These are phyloP conservation scores for Leucoma salicis DNA, from an alignment of 2,888 invertebrate genomes.

Conservation along the genomic window DNA sequence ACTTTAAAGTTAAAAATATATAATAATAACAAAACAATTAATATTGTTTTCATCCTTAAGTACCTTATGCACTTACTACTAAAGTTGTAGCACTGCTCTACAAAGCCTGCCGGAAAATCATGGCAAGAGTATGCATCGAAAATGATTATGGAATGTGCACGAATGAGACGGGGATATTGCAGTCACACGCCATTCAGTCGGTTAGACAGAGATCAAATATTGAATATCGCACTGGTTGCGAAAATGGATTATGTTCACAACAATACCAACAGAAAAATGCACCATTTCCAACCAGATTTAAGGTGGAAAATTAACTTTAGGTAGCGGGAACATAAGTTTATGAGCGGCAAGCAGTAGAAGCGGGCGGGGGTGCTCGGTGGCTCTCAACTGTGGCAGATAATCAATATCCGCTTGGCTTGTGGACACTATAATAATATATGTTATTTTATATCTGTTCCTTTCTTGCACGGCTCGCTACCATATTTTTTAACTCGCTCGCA, in stretches of 20 bases:
- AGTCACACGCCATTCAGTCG: conserved; percentile 69
- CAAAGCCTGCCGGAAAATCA: conserved; percentile 76
- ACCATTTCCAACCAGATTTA: conserved; percentile 45
- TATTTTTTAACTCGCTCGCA: conserved; percentile 59
- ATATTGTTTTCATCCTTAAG: conserved; percentile 23
- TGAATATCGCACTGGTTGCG: conserved; percentile 59
- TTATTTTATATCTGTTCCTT: conserved; percentile 68
- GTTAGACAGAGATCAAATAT: conserved; percentile 83
- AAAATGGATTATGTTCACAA: conserved; percentile 53
- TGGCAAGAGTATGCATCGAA: conserved; percentile 79
- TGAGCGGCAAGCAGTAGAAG: conserved; percentile 36
- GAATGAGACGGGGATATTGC: conserved; percentile 73
- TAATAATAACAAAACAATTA: too few relatives aligned
- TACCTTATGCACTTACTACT: not conserved
- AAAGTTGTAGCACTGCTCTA: conserved; percentile 48
- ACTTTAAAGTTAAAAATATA: too few relatives aligned
- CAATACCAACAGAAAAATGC: conserved; percentile 45
- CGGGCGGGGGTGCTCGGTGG: conserved; percentile 67
- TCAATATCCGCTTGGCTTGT: conserved; percentile 84
- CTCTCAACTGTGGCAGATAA: conserved; percentile 83
- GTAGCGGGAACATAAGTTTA: conserved; percentile 49
- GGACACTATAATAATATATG: conserved; percentile 82
- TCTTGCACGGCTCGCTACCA: conserved; percentile 39
- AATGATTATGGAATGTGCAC: conserved; percentile 78
- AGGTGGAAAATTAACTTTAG: conserved; percentile 49